phyloP scores from a whole-genome alignment of 2,797 vertebrate genomes.

The Hephaestus fuliginosus region DNA sequence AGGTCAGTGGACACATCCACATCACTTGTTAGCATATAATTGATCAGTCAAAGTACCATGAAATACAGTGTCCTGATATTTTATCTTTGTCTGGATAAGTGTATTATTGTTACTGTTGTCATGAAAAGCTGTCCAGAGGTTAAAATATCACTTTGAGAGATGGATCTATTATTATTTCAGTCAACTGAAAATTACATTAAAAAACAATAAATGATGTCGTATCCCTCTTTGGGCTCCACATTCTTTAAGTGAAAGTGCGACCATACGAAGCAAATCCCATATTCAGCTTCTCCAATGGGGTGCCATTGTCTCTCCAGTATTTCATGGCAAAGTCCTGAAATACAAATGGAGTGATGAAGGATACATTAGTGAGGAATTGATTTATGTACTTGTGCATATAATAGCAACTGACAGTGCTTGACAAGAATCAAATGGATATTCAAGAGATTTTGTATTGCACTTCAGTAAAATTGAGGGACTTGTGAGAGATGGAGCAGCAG shows the following conservation, averaged over 20 bases:
- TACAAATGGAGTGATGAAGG: not conserved
- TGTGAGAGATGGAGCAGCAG: conserved; percentile 6
- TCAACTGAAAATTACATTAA: not conserved
- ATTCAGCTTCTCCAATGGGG: conserved; percentile 86
- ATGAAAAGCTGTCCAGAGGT: not conserved
- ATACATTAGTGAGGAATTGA: not conserved
- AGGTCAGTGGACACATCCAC: not conserved
- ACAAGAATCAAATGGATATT: not conserved
- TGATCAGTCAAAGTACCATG: conserved; percentile 20
- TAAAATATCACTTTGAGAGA: not conserved
- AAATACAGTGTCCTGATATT: conserved; percentile 7
- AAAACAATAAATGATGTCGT: no score
- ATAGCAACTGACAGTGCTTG: not conserved
- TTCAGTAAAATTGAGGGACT: not conserved
- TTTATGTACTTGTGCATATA: not conserved
- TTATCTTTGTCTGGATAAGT: not conserved
- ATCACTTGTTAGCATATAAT: not conserved
- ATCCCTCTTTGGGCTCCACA: not conserved
- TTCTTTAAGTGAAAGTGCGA: conserved; percentile 79
- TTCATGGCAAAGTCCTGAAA: conserved; percentile 84
- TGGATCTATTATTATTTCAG: not conserved
- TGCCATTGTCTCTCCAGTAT: conserved; percentile 88
- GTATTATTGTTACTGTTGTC: conserved; percentile 22
- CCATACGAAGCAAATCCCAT: conserved; percentile 90
- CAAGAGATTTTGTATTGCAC: not conserved